phyloP scores from a whole-genome alignment of 2,797 vertebrate species.

The Acipenser transmontanus region DNA sequence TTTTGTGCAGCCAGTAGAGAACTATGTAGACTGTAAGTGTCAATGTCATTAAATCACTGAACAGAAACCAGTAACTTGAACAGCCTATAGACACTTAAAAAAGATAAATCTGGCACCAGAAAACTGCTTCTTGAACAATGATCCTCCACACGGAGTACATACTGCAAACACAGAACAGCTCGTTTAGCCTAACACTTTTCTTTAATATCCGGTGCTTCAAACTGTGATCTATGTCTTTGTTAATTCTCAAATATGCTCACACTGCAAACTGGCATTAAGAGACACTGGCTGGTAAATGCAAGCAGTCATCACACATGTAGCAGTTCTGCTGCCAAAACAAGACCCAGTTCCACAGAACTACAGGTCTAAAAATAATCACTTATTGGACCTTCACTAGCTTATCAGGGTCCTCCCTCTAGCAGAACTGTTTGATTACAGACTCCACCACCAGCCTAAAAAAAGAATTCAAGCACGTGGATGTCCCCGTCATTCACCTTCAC shows the following conservation, averaged over 20 bases:
- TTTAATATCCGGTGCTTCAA: background rate
- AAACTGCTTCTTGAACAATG: background rate
- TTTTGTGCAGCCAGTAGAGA: background rate
- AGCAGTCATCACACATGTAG: constrained; percentile 32
- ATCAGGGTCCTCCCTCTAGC: constrained; percentile 42
- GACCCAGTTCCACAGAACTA: constrained; percentile 42
- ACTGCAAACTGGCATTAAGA: background rate
- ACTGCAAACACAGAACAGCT: no score
- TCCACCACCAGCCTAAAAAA: constrained; percentile 13
- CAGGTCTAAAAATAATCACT: constrained; percentile 55
- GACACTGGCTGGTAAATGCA: constrained; percentile 12
- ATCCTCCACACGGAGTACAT: no score
- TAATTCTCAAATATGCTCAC: background rate
- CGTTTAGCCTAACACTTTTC: no score
- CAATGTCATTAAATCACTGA: background rate
- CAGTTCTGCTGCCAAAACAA: constrained; percentile 45
- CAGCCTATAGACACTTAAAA: background rate
- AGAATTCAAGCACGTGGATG: constrained; percentile 18
- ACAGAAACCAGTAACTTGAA: background rate
- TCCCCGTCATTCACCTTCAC: constrained; percentile 24
- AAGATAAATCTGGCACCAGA: background rate
- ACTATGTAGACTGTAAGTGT: background rate
- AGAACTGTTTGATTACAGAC: no score
- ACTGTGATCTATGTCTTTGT: background rate
- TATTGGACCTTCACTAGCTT: constrained; percentile 47